Evolutionary conservation across 2,888 invertebrate genomes (phyloP), one percentile per base, ranked within the genome.

Genomic region (Clusia tigrina): DNA sequence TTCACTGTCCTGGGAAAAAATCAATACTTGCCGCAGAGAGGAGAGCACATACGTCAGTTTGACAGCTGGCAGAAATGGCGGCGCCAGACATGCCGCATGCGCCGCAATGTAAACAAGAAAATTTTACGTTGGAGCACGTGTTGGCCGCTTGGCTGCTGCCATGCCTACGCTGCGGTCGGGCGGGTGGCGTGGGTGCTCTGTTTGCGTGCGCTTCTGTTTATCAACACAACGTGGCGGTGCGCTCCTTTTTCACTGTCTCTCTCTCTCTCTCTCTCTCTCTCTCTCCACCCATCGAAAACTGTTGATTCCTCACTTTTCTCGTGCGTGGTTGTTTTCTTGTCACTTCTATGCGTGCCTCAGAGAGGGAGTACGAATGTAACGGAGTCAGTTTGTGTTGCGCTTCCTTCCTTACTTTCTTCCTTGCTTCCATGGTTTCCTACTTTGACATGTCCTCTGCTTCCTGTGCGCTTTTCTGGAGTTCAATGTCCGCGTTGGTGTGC

Each of bases 401-500:
- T 32, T 32, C n/a, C n/a, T n/a, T n/a, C n/a, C n/a, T n/a, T n/a
- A n/a, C n/a, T n/a, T n/a, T 32, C 32, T 32, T 32, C 32, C 32
- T 12, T 3, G n/a, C 42, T 3, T 42, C n/a, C 3, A 15, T 42
- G 9, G 6, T 42, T 42, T 15, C 42, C 42, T 15, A 10, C n/a
- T 15, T 32, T 32, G 6, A 32, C 32, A 32, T 32, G 6, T 32
- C 12, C 32, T 32, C 32, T 5, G n/a, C 32, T 32, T 32, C 32
- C 6, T 6, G 10, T 6, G 9, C n/a, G 3, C 3, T 10, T 15
- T 42, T 42, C n/a, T 3, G n/a, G 42, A 42, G 42, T 42, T 42
- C 42, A 42, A 42, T 42, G 42, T 42, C 42, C 42, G n/a, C n/a
- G n/a, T n/a, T n/a, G n/a, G n/a, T n/a, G n/a, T 32, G 32, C 32